phyloP scores from a whole-genome alignment of 2,888 invertebrate genomes.

The Exephanes ischioxanthus region DNA sequence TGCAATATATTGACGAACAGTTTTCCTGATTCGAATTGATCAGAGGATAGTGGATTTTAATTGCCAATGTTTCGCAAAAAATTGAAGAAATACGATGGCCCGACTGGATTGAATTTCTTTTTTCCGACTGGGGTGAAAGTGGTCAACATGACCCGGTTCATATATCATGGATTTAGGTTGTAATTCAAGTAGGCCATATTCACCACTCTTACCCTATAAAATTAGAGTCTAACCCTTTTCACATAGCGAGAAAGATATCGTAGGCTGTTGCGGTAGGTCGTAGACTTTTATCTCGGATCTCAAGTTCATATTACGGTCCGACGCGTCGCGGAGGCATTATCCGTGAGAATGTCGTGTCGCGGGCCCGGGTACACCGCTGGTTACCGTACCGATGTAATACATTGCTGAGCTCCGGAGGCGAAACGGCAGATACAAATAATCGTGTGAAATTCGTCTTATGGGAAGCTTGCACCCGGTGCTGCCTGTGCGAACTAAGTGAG shows the following conservation, averaged over 20 bases:
- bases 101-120: too few relatives aligned
- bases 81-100: too few relatives aligned
- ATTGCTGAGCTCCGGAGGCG: conserved; percentile 27
- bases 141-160: background rate
- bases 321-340: conserved; percentile 38
- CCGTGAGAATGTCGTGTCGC: conserved; percentile 56
- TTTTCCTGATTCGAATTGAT: too few relatives aligned
- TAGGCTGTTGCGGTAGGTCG: conserved; percentile 38
- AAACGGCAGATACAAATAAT: conserved; percentile 56
- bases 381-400: background rate
- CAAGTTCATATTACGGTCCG: conserved; percentile 57
- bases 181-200: background rate
- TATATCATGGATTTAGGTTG: background rate
- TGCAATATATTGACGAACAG: too few relatives aligned
- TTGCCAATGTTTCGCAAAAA: too few relatives aligned
- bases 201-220: background rate
- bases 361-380: conserved; percentile 25
- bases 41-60: too few relatives aligned
- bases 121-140: background rate
- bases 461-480: conserved; percentile 42
- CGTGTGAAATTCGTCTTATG: conserved; percentile 58
- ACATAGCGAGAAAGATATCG: background rate
- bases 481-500: conserved; percentile 1
- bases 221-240: background rate
- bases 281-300: conserved; percentile 38